Base-by-base conservation (phyloP, 1,140 invertebrate species). In the Drosophila bifasciata region DNA sequence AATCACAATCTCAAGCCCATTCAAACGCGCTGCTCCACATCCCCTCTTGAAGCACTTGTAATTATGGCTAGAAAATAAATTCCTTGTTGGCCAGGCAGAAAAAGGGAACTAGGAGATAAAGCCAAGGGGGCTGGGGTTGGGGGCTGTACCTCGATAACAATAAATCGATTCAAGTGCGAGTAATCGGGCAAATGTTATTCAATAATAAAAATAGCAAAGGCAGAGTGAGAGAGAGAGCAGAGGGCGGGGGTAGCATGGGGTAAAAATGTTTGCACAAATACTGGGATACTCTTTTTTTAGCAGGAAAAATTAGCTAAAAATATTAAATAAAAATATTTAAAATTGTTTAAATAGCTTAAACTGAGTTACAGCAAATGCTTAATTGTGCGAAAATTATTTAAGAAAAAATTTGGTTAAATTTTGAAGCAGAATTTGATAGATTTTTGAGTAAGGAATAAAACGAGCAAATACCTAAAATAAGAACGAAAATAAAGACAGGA, bases 101-200 rank as follows among this genome's bases (percentile, higher is more conserved):
- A 28, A 28, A 8, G 28, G 28, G 28, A 9, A 8, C 28, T 25
- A 21, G 43, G 28, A 13, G 39, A 21, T 40, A 36, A 15, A 32
- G 51, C 13, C 44, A 17, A 57, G 48, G 21, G 21, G 5, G 21
- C 21, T 25, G 25, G 28, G 3, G 28, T 0, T 11, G 3, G 66
- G 50, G 19, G 19, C 19, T 21, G 68, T 15, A 48, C 59, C 61
- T 76, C 80, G 86, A 85, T 86, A 85, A 85, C 81, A 77, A 85
- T 85, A 85, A 85, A 85, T 85, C 81, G 81, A 85, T 86, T 85
- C 81, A 74, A 85, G 81, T 80, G 77, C 68, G 64, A 73, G 81
- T 85, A 80, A 86, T 85, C 81, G 76, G 77, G 59, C 81, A 67
- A 75, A 85, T 86, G 73, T 74, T 85, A 85, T 85, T 73, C 81